Percentiles rank a stretch among this genome's conserved stretches.
These are phyloP conservation scores for Galleria mellonella DNA, from an alignment of 1,140 invertebrate genomes.

Conservation along the genomic window DNA sequence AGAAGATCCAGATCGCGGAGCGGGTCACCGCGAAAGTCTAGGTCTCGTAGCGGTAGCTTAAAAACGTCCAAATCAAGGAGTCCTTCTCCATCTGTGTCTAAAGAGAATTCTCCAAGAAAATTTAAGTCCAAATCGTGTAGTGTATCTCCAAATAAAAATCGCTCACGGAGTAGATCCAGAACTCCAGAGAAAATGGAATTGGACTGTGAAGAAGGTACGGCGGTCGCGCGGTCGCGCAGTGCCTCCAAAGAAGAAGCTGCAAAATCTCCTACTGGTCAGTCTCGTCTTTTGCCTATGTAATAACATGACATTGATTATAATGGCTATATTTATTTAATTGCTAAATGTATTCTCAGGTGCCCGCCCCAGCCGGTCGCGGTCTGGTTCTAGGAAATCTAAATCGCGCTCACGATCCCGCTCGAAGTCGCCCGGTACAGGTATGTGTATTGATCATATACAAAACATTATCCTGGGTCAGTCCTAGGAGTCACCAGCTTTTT, in stretches of 20 bases:
- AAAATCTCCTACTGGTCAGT: not conserved
- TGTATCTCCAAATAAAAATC: not conserved
- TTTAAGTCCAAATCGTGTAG: constrained; percentile 4
- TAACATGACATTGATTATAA: no score
- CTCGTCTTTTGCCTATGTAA: no score
- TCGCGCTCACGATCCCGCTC: not conserved
- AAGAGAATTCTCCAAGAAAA: not conserved
- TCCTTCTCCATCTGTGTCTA: not conserved
- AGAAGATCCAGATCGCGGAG: constrained; percentile 5
- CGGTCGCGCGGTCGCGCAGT: constrained; percentile 8
- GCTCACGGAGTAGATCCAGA: constrained; percentile 2
- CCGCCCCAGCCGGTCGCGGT: constrained; percentile 1
- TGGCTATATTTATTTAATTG: no score
- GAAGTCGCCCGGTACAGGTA: no score
- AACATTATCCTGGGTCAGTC: no score
- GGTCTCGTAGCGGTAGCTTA: not conserved
- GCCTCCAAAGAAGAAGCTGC: not conserved
- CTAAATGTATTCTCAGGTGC: not conserved
- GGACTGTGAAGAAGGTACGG: not conserved
- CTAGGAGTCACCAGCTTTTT: no score
- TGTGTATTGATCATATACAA: no score
- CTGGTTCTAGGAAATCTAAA: not conserved
- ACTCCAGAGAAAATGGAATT: constrained; percentile 1
- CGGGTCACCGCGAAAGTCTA: constrained; percentile 2
- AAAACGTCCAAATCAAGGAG: not conserved